Base-by-base conservation (phyloP, 1,140 invertebrate genomes). In the Armadillidium nasatum region DNA sequence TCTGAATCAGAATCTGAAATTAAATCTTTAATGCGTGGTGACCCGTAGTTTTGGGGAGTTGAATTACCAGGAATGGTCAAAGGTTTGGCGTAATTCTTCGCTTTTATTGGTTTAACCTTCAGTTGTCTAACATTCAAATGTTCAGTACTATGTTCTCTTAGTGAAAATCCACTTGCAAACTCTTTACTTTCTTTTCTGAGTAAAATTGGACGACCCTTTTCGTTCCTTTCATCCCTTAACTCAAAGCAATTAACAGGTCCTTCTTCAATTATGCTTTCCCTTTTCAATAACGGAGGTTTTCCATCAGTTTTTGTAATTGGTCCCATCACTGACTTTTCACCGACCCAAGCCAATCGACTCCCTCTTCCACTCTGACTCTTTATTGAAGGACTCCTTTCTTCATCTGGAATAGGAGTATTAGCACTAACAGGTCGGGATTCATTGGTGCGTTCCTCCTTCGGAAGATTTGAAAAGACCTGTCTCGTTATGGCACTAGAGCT, bases 261-360 rank as follows among this genome's bases (percentile, higher is more conserved):
- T 23, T 70, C 68, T 70, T 70, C 68, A 15, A 13, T 11, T 11
- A 70, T 70, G 68, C 19, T 70, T 6, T 43, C 71, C 45, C 67
- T 44, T 44, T 69, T 68, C 15, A 67, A 44, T 7, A 67, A 15
- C 10, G 54, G 67, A n/a, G 74, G 76, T 15, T 73, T 76, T 9
- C 75, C 19, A 13, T 15, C 50, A 15, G 11, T 1, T 15, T 19
- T 13, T 19, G 19, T 60, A 15, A 60, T 60, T 19, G 50, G 11
- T 2, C 50, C 19, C 1, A 15, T 60, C 19, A 19, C 50, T 1
- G 19, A 4, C 50, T 60, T 60, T 2, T 60, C 50, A 60, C 50
- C 73, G 15, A 77, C 73, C 80, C 80, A 81, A 4, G 80, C 80
- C 13, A 78, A 19, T 13, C 80, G 69, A 54, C 80, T 81, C 13